Conservation (phyloP, 2,888 invertebrate genomes). For the Magallana nippona region DNA sequence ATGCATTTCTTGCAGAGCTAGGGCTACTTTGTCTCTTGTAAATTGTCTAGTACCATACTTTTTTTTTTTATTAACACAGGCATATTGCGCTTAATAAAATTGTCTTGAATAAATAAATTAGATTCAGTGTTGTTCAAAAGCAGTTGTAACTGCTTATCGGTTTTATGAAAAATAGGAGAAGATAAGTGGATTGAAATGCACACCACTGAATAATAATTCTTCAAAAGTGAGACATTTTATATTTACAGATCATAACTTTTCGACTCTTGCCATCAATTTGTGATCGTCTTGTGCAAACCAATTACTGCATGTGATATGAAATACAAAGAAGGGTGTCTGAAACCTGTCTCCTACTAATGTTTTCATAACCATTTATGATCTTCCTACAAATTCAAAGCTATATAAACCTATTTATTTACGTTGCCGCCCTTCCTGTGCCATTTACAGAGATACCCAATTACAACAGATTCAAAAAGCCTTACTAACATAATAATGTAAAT, state of each 20-base stretch:
- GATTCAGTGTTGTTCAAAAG: too few relatives aligned
- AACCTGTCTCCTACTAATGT: constrained; percentile 14
- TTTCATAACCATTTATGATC: background rate
- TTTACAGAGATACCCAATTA: background rate
- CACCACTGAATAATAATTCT: too few relatives aligned
- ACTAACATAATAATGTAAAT: constrained; percentile 3
- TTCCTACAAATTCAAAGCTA: background rate
- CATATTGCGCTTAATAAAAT: too few relatives aligned
- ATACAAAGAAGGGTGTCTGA: constrained; percentile 18
- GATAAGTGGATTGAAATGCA: too few relatives aligned
- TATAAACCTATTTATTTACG: background rate
- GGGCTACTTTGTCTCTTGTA: too few relatives aligned
- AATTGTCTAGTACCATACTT: too few relatives aligned
- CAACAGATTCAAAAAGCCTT: constrained; percentile 22
- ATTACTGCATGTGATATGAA: background rate
- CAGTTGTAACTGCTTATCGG: too few relatives aligned
- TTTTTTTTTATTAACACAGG: too few relatives aligned
- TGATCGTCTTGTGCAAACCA: background rate
- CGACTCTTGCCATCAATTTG: constrained; percentile 16
- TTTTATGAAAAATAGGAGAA: too few relatives aligned
- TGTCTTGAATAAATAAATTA: too few relatives aligned
- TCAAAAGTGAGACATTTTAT: background rate
- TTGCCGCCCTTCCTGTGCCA: background rate
- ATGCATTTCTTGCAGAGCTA: too few relatives aligned
- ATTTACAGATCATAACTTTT: background rate